Base-by-base conservation (phyloP, 2,888 invertebrate species). In the Barypeithes pellucidus region DNA sequence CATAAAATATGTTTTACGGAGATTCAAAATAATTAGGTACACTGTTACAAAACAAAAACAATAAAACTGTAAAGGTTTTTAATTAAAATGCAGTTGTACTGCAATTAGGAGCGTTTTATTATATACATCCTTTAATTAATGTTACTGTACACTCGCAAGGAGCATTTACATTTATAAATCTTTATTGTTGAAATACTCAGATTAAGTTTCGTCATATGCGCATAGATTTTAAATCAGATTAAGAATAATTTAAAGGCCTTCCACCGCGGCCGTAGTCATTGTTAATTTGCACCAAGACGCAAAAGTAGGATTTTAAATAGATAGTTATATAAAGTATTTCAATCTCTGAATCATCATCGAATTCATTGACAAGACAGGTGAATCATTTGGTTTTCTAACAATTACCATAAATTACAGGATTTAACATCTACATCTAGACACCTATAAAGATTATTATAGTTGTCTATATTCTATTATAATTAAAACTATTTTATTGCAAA, bases 31-130 rank as follows among this genome's bases (percentile, higher is more conserved):
- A 66, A 66, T 66, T 41, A n/a, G n/a, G n/a, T n/a, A 52, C 50
- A 36, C n/a, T 24, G n/a, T 67, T 60, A 45, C 67, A 63, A 70
- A 65, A 67, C 33, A 16, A 57, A 43, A 70, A 70, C 70, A 70
- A 70, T 70, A 47, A 61, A 68, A 60, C 41, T 61, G 60, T 50
- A 39, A 22, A 16, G 16, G 16, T 16, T 60, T 60, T 68, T 66
- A 66, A 66, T 66, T 54, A 54, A 66, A 50, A 68, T 61, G 50
- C 60, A 61, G 39, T 61, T 61, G 5, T 24, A 39, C 47, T 36
- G 50, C 63, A 45, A 62, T 29, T 59, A 61, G 33, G 36, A 61
- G 12, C 54, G 54, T 57, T 57, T 47, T 67, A 50, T 36, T 39
- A 45, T 67, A 59, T 59, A 16, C 41, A 67, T 67, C 67, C 68